Base-by-base conservation (phyloP, 2,888 invertebrate species). In the Sycophila texana region DNA sequence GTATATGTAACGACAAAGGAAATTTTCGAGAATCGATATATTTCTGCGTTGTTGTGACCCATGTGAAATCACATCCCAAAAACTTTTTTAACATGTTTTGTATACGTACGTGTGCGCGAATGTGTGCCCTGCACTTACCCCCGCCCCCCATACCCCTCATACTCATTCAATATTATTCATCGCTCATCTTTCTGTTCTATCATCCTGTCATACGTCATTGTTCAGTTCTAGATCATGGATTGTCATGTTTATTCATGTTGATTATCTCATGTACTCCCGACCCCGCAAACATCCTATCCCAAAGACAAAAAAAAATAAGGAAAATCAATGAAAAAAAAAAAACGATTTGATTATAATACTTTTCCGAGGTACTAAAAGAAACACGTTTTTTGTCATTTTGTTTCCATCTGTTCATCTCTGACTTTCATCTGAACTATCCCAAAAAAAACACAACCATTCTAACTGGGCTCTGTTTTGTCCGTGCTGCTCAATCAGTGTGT, bases 401-500 rank as follows among this genome's bases (percentile, higher is more conserved):
- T 81, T 79, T 81, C 67, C 79, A 79, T 81, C 74, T 79, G 74
- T 79, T 81, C 77, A 77, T 79, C 79, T 79, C 77, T 79, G 74
- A 81, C 77, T 81, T 70, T 79, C 79, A 79, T 74, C 76, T 79
- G 66, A 77, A 81, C 77, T 80, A 80, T 80, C 79, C 77, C 71
- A 77, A 80, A 80, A 74, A 63, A 80, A 77, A 82, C 74, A 81
- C 76, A 39, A 67, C 67, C 87, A 87, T 90, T 84, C 89, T 89
- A 90, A 89, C 91, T 93, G 92, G 92, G 91, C 92, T 93, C 93
- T 91, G 89, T 94, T 93, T 93, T 91, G 89, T 93, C 93, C 94
- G 93, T 94, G 95, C 95, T 95, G 95, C 95, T 91, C 91, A 87
- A 87, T 93, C 96, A 98, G 97, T 96, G 96, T 97, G 94, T 97